phyloP scores from a whole-genome alignment of 1,140 invertebrate species.

The Mycetomoellerius zeteki region DNA sequence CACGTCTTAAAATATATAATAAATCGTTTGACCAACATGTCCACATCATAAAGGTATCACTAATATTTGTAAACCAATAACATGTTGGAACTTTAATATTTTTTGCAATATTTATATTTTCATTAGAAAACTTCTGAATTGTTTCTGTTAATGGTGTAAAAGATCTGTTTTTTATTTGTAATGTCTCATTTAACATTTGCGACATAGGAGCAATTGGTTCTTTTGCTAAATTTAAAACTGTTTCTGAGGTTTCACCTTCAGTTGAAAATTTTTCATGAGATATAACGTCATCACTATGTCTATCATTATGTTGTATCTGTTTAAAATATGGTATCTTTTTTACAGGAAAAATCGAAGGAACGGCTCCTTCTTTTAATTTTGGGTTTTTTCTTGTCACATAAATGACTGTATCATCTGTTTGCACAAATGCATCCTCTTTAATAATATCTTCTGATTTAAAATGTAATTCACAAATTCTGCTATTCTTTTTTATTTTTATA shows the following conservation, averaged over 20 bases:
- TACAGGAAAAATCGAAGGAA: slow-evolving; percentile 11
- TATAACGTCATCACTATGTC: not conserved
- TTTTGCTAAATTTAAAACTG: not conserved
- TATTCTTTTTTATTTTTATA: not conserved
- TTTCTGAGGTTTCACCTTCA: not conserved
- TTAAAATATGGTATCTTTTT: not conserved
- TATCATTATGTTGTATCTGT: not conserved
- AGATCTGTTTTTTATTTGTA: not conserved
- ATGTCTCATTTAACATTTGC: not conserved
- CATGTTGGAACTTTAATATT: not conserved
- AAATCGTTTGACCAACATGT: not conserved
- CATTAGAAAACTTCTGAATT: not conserved
- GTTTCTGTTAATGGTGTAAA: not conserved
- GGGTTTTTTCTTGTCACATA: not conserved
- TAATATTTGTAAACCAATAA: slow-evolving; percentile 7
- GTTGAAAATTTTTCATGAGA: not conserved
- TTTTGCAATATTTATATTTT: slow-evolving; percentile 12
- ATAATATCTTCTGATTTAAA: slow-evolving; percentile 22
- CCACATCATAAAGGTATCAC: not conserved
- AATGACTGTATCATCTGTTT: not conserved
- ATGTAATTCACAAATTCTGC: not conserved
- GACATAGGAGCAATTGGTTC: not conserved
- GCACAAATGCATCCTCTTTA: slow-evolving; percentile 16
- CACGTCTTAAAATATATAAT: slow-evolving; percentile 3
- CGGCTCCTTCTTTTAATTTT: slow-evolving; percentile 2